Evolutionary conservation across 2,888 invertebrate genomes (phyloP), one percentile per base, ranked within the genome.

Genomic region (Acanthacorydalis orientalis): DNA sequence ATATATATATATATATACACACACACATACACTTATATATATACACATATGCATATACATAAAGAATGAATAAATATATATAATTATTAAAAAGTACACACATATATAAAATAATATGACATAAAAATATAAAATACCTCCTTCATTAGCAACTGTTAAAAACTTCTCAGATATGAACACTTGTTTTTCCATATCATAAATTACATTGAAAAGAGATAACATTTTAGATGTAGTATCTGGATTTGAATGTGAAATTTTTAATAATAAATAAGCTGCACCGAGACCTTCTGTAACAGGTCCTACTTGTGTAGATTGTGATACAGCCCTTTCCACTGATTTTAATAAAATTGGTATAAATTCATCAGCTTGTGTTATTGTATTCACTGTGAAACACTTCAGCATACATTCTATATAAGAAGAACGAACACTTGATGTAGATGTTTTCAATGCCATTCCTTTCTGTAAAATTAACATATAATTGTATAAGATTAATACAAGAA

Each of bases 141-240:
- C 86, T 53, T 83, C 80, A 11, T 75, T 65, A 39, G 83, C 81
- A 9, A 79, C 70, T 11, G 76, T 60, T 38, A 93, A 68, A 61
- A 83, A 83, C 57, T 88, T 82, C 54, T 92, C 91, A 46, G 85
- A 82, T 42, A 89, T 74, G 61, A 92, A 83, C 49, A 83, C 69
- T 59, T 84, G 84, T 57, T 83, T 85, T 48, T 85, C 81, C 57
- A 78, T 72, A 62, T 86, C 85, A 38, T 76, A 59, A n/a, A 86
- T 66, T 43, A 80, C 70, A 37, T 70, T 74, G 85, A 88, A 87
- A 54, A 83, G 67, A 37, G 68, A 64, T 34, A 67, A 68, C 44
- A 77, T 66, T 53, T 70, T 68, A n/a, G 61, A 54, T 39, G 68
- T 68, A 39, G 64, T 60, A 46, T 70, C 63, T 39, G 64, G 68